Base-by-base conservation (phyloP, 2,888 invertebrate genomes). In the Cancer borealis region DNA sequence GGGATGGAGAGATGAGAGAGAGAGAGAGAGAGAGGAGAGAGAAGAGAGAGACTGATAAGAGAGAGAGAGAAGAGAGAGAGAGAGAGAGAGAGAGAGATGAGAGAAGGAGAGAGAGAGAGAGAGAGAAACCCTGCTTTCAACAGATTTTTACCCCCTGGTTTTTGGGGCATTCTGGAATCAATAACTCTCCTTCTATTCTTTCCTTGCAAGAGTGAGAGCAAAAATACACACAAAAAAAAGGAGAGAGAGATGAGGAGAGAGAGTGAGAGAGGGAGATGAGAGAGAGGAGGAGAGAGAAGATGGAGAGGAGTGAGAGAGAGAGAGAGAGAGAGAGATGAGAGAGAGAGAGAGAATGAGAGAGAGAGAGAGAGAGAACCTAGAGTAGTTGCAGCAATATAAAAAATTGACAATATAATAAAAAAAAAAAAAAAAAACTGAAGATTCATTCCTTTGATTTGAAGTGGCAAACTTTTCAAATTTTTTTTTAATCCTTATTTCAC, bases 71-170 rank as follows among this genome's bases (percentile, higher is more conserved):
- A 30, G 49, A 14, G 54, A 54, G 26, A 30, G 91, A 30, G 8
- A 14, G 17, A 88, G 89, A 89, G 49, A 89, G 89, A 89, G 47
- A 89, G 87, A 87, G 45, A 87, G 88, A 88, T n/a, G 46, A 66
- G 66, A 66, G 66, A 66, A n/a, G n/a, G 66, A 66, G 66, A 66
- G 66, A 66, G 66, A 66, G 66, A 66, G 66, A 66, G 66, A 66
- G 79, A 79, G 79, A 79, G 79, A 30, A 12, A 66, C 30, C 79
- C 79, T 79, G 79, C 79, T 10, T 79, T 79, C 79, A 79, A 79
- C 79, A 79, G 79, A 46, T 88, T 88, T n/a, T 21, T 3, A 17
- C 49, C 46, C 49, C 88, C 49, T 39, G 46, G 8, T 91, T n/a
- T n/a, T n/a, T n/a, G 54, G 10, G 49, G 6, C 54, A 91, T 39